Evolutionary conservation across 2,113 vertebrate species (phyloP), one percentile per base, ranked within the genome.

Genomic region (Hypocryptadius cinnamomeus): DNA sequence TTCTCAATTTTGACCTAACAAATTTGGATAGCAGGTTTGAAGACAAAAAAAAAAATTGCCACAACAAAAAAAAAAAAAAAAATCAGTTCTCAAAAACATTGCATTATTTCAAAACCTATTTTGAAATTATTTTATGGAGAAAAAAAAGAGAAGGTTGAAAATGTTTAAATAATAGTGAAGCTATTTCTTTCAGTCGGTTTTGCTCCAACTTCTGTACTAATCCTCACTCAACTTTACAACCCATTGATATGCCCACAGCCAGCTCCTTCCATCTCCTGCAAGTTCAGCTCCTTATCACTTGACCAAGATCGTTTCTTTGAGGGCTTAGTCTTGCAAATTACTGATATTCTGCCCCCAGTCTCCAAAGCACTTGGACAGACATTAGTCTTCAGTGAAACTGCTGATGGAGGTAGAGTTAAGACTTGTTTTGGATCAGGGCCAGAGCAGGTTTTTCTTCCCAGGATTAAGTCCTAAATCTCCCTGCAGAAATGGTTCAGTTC

Each of bases 401-500:
- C 83, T 90, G 60, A 89, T 84, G 63, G 73, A 90, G 45, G 45
- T 71, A 30, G 51, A 90, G 92, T 84, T 92, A 92, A 89, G 86
- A 24, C 70, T 82, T 90, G 33, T 42, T 94, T 76, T 96, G 94
- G 91, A 82, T 35, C 37, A 42, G 45, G 42, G 89, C 91, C 92
- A 94, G 66, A 85, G 66, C n/a, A 93, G 73, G 37, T 79, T 91
- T 85, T 91, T 42, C 25, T 85, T 81, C 15, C 10, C 12, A 76
- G 71, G 78, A 93, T 92, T 94, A 93, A 91, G 27, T 72, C 61
- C 73, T 87, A 92, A 93, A 89, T 79, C 78, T 94, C 79, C 35
- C 70, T 89, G 70, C 33, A 82, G 45, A 92, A 96, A 57, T 54
- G 80, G 77, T 81, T 85, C 59, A 9, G n/a, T 87, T 89, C 84